Conservation (phyloP, 2,888 invertebrate species). For the Drosophila formosana region DNA sequence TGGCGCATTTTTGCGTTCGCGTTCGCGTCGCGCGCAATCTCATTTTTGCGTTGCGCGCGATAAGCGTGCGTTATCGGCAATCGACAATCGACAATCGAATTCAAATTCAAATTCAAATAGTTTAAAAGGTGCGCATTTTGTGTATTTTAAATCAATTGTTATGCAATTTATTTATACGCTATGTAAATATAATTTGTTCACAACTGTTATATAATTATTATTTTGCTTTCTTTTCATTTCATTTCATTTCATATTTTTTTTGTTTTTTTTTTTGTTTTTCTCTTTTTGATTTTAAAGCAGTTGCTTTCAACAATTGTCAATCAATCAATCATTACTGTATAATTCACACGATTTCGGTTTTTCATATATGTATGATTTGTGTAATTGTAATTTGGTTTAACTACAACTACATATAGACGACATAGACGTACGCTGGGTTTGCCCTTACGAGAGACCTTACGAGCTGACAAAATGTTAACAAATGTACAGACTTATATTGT, state of each 20-base stretch:
- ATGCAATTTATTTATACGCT: slow-evolving; percentile 81
- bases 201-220: slow-evolving; percentile 78
- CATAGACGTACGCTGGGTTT: slow-evolving; percentile 59
- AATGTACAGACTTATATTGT: slow-evolving; percentile 79
- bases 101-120: not conserved
- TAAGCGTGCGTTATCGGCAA: slow-evolving; percentile 3
- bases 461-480: slow-evolving; percentile 76
- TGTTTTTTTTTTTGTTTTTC: slow-evolving; percentile 44
- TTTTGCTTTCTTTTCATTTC: slow-evolving; percentile 38
- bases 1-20: slow-evolving; percentile 1
- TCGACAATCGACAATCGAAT: not conserved
- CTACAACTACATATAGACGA: slow-evolving; percentile 70
- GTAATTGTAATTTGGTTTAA: slow-evolving; percentile 69
- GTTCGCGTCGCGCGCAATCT: not conserved
- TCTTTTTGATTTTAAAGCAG: slow-evolving; percentile 67
- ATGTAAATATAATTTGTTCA: slow-evolving; percentile 79
- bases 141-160: slow-evolving; percentile 78
- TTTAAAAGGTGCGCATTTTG: slow-evolving; percentile 15
- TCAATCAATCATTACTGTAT: slow-evolving; percentile 55
- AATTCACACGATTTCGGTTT: slow-evolving; percentile 58
- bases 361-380: slow-evolving; percentile 30
- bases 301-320: slow-evolving; percentile 70
- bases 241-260: slow-evolving; percentile 27
- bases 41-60: not conserved
- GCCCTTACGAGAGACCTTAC: slow-evolving; percentile 45